Conservation (phyloP, 2,888 invertebrate genomes). For the Campopleginae sp. region DNA sequence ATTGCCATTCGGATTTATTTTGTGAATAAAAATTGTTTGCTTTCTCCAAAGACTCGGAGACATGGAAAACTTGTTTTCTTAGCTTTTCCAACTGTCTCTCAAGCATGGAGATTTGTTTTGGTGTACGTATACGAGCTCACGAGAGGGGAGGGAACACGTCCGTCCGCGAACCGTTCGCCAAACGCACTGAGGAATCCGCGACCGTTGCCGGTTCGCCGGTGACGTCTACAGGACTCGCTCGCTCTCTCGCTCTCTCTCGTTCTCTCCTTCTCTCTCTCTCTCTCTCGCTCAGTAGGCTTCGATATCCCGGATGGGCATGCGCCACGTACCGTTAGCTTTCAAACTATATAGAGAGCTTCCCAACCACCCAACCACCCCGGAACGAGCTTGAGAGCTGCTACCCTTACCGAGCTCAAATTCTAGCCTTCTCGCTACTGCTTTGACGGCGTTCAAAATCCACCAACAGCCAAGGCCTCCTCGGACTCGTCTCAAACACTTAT, state of each 20-base stretch:
- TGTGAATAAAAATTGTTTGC: not conserved
- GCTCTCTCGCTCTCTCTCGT: constrained; percentile 58
- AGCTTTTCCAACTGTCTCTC: not conserved
- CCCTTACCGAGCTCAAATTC: constrained; percentile 69
- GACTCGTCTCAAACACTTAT: constrained; percentile 16
- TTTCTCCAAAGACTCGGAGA: constrained; percentile 7
- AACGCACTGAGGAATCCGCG: constrained; percentile 82
- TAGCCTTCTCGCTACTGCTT: constrained; percentile 60
- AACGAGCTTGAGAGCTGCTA: constrained; percentile 61
- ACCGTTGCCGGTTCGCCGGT: constrained; percentile 79
- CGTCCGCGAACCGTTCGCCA: constrained; percentile 83
- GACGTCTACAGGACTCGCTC: constrained; percentile 74
- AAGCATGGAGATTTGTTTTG: constrained; percentile 17
- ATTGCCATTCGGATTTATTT: constrained; percentile 3
- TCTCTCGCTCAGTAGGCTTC: constrained; percentile 62
- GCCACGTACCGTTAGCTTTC: constrained; percentile 77
- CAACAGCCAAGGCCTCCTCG: constrained; percentile 22
- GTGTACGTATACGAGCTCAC: constrained; percentile 60
- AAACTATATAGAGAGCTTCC: constrained; percentile 31
- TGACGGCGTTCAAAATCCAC: constrained; percentile 59
- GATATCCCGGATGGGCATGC: constrained; percentile 82
- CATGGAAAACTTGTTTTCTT: constrained; percentile 7
- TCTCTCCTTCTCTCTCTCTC: constrained; percentile 54
- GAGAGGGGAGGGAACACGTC: constrained; percentile 76
- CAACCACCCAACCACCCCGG: constrained; percentile 49